Base-by-base conservation (phyloP, 2,888 invertebrate species). In the Blastobasis lacticolella region DNA sequence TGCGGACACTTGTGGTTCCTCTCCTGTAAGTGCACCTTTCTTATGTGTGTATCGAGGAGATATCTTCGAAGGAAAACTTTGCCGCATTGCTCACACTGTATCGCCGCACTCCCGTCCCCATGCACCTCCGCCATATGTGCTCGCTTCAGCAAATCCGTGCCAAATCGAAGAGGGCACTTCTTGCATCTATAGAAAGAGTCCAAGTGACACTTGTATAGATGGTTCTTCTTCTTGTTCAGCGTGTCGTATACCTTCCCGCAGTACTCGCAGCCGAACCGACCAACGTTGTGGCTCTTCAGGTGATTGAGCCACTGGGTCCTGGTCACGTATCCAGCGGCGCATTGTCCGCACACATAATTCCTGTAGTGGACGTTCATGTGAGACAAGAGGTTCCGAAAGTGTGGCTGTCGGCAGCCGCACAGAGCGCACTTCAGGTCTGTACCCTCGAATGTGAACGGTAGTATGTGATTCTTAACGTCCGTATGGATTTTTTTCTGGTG, bases 21-120 rank as follows among this genome's bases (percentile, higher is more conserved):
- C 45, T 75, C 70, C 59, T 71, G 64, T 41, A 84, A 64, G 48
- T 85, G 86, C 2, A 78, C 64, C 5, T 42, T 42, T 42, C 9
- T n/a, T 8, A 42, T 10, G 23, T 38, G 48, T 40, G 10, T 40
- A 40, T 53, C 40, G 37, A 56, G 49, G 38, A 54, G 48, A 47
- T 56, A 57, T 47, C 56, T 59, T 45, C 56, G 57, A 8, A 53
- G 44, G 23, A 57, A 57, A 6, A 53, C 46, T 10, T 51, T 59
- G 42, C 38, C 38, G 38, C 49, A 49, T 8, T 45, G 6, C 4
- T 49, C 38, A 10, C 49, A 49, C 7, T 52, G 46, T 41, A 54
- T 51, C 9, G 48, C 40, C 45, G 6, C 42, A 4, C 9, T 9
- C 47, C 10, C n/a, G 10, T 38, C 7, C 45, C 46, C 49, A 37